Percentiles rank a stretch among this genome's conserved stretches.
These are phyloP conservation scores for Pherbina coryleti DNA, from an alignment of 2,888 invertebrate genomes.

Conservation along the genomic window DNA sequence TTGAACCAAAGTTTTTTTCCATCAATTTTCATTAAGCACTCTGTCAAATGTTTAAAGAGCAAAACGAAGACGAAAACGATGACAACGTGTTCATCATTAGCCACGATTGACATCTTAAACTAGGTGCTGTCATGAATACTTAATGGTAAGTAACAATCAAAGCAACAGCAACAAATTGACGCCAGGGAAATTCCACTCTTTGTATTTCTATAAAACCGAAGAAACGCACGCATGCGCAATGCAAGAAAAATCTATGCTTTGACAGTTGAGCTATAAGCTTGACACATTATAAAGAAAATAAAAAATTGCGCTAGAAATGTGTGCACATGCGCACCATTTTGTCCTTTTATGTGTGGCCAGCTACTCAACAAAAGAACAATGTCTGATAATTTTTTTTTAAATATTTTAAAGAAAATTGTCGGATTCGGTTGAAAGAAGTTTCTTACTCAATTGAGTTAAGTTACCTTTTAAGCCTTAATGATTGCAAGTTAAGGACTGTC, in stretches of 20 bases:
- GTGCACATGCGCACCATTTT: slow-evolving; percentile 2
- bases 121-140: slow-evolving; percentile 9
- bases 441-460: no score
- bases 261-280: no score
- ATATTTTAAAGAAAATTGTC: no score
- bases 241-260: not conserved
- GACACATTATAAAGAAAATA: no score
- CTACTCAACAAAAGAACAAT: no score
- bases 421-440: no score
- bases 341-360: not conserved
- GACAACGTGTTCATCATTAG: not conserved
- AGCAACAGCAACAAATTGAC: not conserved
- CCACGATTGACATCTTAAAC: slow-evolving; percentile 2
- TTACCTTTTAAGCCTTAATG: no score
- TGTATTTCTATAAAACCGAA: not conserved
- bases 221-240: not conserved
- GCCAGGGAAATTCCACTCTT: not conserved
- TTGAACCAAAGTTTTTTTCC: no score
- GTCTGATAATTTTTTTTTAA: no score
- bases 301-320: not conserved
- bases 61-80: not conserved
- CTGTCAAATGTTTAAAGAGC: not conserved
- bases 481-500: no score
- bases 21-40: not conserved
- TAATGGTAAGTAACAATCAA: not conserved